Base-by-base conservation (phyloP, 1,140 invertebrate species). In the Fopius arisanus region DNA sequence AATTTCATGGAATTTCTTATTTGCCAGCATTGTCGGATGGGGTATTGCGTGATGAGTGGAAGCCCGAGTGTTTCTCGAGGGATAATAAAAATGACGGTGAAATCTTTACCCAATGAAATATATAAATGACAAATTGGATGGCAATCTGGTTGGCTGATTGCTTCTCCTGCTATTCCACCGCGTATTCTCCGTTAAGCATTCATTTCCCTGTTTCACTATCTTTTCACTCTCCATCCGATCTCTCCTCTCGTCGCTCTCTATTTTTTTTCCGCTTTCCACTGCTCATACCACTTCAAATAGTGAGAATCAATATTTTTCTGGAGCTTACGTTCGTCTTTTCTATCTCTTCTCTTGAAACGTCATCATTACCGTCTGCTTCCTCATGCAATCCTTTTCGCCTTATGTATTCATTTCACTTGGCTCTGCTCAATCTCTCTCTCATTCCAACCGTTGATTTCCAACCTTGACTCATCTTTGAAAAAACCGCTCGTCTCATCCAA, bases 271-370 rank as follows among this genome's bases (percentile, higher is more conserved):
- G 21, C 54, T 59, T 21, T 59, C 23, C 54, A 9, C 54, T 59
- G 21, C 54, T 59, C 54, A 59, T 28, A 59, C 54, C 54, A 59
- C 54, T 59, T 59, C 10, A 59, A 59, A 59, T 59, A 59, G 14
- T 19, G 7, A 28, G 43, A 65, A 73, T 73, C 71, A 73, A 73
- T 73, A 73, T 73, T 67, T 73, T 67, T 65, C 21, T 51, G 33
- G 43, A 41, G 33, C 70, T 66, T 67, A 72, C 28, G 41, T 16
- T 12, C 37, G n/a, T 37, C 59, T 48, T 29, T 37, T 28, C 10
- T 66, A 29, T 31, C 23, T 43, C 21, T 26, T 43, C 21, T 67
- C 37, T n/a, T 63, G 59, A 71, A 59, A 40, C 63, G 33, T 54
- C 41, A 73, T 73, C 71, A 73, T 67, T 66, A 43, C 65, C 31